Percentiles rank a stretch among this genome's conserved stretches.
Conservation (phyloP, 2,888 invertebrate genomes). For the Portevinia maculata region DNA sequence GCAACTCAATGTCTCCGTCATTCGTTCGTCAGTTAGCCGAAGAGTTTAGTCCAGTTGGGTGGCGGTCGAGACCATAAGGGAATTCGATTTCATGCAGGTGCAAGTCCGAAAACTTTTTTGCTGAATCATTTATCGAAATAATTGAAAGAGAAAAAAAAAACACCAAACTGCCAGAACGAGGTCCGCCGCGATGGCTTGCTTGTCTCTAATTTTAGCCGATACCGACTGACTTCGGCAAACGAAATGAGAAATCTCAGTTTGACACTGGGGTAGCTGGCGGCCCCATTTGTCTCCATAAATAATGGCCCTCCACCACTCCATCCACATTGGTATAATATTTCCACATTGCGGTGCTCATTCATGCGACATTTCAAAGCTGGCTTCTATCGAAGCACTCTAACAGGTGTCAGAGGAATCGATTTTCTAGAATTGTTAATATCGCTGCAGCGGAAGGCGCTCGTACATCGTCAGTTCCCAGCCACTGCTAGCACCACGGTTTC, state of each 20-base stretch:
- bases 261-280: conserved; percentile 21
- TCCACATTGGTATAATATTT: conserved; percentile 59
- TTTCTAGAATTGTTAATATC: conserved; percentile 72
- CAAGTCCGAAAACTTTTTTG: conserved; percentile 61
- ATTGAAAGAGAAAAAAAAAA: conserved; percentile 59
- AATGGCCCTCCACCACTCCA: conserved; percentile 32
- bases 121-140: conserved; percentile 72
- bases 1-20: conserved; percentile 62
- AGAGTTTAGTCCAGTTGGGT: conserved; percentile 3
- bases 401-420: conserved; percentile 73
- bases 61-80: conserved; percentile 31
- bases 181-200: neutral
- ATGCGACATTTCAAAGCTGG: conserved; percentile 74
- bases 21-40: conserved; percentile 39
- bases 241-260: conserved; percentile 62
- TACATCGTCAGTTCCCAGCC: neutral
- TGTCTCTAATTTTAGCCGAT: conserved; percentile 57
- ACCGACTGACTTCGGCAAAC: conserved; percentile 1
- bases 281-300: conserved; percentile 66
- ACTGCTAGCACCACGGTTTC: neutral
- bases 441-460: conserved; percentile 62
- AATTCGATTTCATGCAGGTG: conserved; percentile 74
- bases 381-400: conserved; percentile 71
- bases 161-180: neutral
- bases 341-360: conserved; percentile 70